These are phyloP conservation scores for Takifugu ocellatus DNA, from an alignment of 2,797 vertebrate genomes.

Conservation along the genomic window DNA sequence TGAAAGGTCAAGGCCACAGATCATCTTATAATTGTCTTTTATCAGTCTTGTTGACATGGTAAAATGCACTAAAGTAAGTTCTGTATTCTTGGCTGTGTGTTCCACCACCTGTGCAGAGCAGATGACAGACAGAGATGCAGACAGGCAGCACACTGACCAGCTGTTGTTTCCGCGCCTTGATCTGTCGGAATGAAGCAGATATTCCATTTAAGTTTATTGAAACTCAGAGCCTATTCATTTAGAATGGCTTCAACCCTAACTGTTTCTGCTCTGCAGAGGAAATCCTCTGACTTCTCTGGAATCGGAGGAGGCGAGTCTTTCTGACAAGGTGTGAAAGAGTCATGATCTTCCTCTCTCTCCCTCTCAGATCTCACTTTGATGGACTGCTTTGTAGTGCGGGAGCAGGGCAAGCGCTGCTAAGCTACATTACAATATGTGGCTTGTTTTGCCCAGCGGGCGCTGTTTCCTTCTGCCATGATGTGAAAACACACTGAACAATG, in stretches of 20 bases:
- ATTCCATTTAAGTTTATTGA: too few species aligned
- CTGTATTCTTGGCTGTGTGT: background rate
- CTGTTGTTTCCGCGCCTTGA: too few species aligned
- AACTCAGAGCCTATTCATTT: too few species aligned
- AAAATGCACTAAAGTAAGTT: background rate
- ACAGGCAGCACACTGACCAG: too few species aligned
- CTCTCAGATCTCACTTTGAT: conserved; percentile 74
- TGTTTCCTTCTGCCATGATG: conserved; percentile 61
- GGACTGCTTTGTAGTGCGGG: conserved; percentile 72
- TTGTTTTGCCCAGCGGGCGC: conserved; percentile 71
- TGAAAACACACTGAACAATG: conserved; percentile 60
- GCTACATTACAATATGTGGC: conserved; percentile 65
- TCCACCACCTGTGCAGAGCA: background rate
- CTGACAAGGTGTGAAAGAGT: conserved; percentile 78
- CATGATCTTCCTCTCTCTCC: conserved; percentile 66
- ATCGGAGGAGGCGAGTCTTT: conserved; percentile 50
- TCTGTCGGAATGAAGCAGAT: too few species aligned
- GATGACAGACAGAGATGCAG: too few species aligned
- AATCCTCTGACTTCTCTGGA: conserved; percentile 50
- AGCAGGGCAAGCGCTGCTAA: conserved; percentile 65
- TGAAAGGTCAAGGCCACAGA: too few species aligned
- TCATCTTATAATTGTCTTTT: too few species aligned
- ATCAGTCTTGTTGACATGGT: background rate
- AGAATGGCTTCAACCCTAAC: too few species aligned
- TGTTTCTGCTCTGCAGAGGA: conserved; percentile 4